Conservation (phyloP, 2,113 vertebrate species). For the Bubo blakistoni region DNA sequence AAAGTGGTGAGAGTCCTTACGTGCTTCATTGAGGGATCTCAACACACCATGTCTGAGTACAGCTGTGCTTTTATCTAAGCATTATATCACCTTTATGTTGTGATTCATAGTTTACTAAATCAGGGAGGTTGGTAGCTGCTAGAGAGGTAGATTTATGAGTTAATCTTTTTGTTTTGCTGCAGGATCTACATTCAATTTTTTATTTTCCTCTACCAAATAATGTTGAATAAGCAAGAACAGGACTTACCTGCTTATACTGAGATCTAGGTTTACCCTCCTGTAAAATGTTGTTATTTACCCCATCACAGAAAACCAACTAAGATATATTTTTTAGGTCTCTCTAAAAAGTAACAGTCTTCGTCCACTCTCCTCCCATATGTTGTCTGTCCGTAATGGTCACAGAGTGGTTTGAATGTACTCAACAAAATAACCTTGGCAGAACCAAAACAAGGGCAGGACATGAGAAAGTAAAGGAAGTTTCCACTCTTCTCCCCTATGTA, state of each 20-base stretch:
- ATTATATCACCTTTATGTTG: neutral
- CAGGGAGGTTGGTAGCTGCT: neutral
- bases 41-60: neutral
- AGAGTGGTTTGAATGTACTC: neutral
- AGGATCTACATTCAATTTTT: neutral
- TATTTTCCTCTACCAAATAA: neutral
- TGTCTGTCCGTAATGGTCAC: neutral
- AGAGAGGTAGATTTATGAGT: neutral
- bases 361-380: neutral
- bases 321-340: neutral
- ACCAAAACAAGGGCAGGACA: neutral
- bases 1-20: neutral
- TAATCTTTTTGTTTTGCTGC: neutral
- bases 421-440: neutral
- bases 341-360: neutral
- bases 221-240: neutral
- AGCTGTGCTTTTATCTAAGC: neutral
- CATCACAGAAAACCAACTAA: neutral
- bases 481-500: neutral
- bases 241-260: neutral
- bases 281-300: neutral
- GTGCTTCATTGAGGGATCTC: neutral
- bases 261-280: neutral
- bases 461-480: neutral
- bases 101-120: neutral